Base-by-base conservation (phyloP, 2,113 vertebrate genomes). In the Cichladusa arquata region DNA sequence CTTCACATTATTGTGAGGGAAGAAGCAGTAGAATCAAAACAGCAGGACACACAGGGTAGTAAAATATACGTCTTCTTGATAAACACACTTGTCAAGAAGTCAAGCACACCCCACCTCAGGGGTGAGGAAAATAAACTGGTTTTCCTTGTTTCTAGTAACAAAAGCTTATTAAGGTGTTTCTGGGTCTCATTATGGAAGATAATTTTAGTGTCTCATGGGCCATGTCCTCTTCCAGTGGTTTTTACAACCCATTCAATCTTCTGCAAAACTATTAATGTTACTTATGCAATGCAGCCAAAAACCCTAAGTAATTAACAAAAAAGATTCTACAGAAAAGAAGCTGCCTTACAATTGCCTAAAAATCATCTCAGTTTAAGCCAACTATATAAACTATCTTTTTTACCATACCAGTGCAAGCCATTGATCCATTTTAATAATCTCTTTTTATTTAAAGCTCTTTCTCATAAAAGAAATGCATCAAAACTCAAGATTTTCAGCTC, bases 11-110 rank as follows among this genome's bases (percentile, higher is more conserved):
- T 19, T 31, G 25, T 57, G 56, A 66, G 31, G 26, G 60, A 90
- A 90, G 38, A 92, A 93, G 61, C 58, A 83, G 80, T 66, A 87
- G 82, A 90, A 81, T 87, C 65, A 80, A 69, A 81, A 76, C 73
- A 95, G 53, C 57, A 80, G 77, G 92, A 96, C 19, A 3, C 69
- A 20, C 44, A 92, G 56, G 79, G 70, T n/a, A 40, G 31, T 67
- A 33, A 53, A 81, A 83, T 42, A 81, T 29, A 89, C 9, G 19
- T 78, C 48, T 20, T 76, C 70, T 45, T 95, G 91, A 94, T 60
- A 91, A 94, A 96, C 67, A 92, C 47, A 48, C 31, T 94, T 92
- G 80, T 91, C 81, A 96, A 62, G 64, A 84, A 88, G 34, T 65
- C 48, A 86, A 81, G 36, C 29, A 51, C 29, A 78, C 80, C 73